Conservation (phyloP, 2,888 invertebrate species). For the Cloeon dipterum region DNA sequence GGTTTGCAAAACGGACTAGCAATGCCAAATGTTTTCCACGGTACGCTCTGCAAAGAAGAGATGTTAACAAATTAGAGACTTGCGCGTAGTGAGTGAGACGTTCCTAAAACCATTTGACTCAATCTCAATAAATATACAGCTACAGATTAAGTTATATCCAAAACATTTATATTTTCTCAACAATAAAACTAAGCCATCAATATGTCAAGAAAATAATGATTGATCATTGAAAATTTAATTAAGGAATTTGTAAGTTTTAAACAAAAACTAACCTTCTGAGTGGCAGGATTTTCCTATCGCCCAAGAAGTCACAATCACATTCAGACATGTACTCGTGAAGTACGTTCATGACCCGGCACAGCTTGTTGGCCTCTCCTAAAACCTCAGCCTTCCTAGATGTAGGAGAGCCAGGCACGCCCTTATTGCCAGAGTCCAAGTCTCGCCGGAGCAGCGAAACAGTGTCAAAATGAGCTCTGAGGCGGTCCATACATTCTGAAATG, state of each 20-base stretch:
- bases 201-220: background rate
- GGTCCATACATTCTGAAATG: conserved; percentile 76
- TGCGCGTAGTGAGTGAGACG: too few relatives aligned
- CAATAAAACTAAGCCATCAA: background rate
- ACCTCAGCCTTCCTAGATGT: conserved; percentile 22
- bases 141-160: too few relatives aligned
- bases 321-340: conserved; percentile 87
- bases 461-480: conserved; percentile 66
- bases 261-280: conserved; percentile 34
- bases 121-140: too few relatives aligned
- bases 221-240: background rate
- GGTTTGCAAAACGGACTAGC: conserved; percentile 68
- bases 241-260: background rate
- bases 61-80: too few relatives aligned
- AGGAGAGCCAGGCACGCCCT: conserved; percentile 14
- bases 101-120: too few relatives aligned
- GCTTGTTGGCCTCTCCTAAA: conserved; percentile 49
- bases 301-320: conserved; percentile 72
- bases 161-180: background rate
- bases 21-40: conserved; percentile 75
- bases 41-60: conserved; percentile 39
- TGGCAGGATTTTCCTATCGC: conserved; percentile 73
- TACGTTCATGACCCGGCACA: conserved; percentile 84
- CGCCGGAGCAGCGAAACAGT: conserved; percentile 42
- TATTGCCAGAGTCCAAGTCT: conserved; percentile 4